A percentile compares a stretch with the other conserved stretches of the same genome.
These are phyloP conservation scores for Apodemia duryi DNA, from an alignment of 2,888 invertebrate genomes.

Conservation along the genomic window DNA sequence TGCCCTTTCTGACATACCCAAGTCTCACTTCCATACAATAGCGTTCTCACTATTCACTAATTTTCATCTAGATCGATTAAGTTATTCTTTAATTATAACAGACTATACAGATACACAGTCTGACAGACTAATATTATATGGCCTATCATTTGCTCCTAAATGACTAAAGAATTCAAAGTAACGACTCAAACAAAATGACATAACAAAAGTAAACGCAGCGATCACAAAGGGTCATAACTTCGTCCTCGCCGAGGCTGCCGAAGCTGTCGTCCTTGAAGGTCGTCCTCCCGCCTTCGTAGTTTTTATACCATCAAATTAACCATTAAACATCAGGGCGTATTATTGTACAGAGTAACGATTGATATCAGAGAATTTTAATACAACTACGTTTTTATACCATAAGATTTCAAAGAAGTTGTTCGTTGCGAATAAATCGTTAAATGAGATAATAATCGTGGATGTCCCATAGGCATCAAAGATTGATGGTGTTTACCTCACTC, in stretches of 20 bases:
- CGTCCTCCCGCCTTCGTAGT: conserved; percentile 34
- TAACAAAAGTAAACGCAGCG: conserved; percentile 22
- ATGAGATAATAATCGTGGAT: too few relatives aligned
- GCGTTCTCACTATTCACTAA: too few relatives aligned
- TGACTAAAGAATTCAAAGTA: background rate
- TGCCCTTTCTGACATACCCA: too few relatives aligned
- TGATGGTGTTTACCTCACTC: too few relatives aligned
- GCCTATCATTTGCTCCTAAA: background rate
- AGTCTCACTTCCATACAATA: too few relatives aligned
- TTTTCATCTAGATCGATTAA: too few relatives aligned
- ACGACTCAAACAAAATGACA: conserved; percentile 18
- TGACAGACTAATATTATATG: too few relatives aligned
- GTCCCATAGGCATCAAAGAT: too few relatives aligned
- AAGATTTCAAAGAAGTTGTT: too few relatives aligned
- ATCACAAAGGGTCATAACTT: conserved; percentile 15
- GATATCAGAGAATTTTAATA: background rate
- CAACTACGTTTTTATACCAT: background rate
- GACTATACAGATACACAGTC: too few relatives aligned
- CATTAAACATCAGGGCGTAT: conserved; percentile 43
- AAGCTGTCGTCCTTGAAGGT: conserved; percentile 40
- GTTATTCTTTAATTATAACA: too few relatives aligned
- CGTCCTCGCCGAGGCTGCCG: conserved; percentile 25
- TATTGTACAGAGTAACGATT: conserved; percentile 39
- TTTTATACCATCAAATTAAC: conserved; percentile 52
- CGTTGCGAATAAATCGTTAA: too few relatives aligned